Evolutionary conservation across 1,140 invertebrate species (phyloP), one percentile per base, ranked within the genome.

Genomic region (Nephotettix cincticeps): DNA sequence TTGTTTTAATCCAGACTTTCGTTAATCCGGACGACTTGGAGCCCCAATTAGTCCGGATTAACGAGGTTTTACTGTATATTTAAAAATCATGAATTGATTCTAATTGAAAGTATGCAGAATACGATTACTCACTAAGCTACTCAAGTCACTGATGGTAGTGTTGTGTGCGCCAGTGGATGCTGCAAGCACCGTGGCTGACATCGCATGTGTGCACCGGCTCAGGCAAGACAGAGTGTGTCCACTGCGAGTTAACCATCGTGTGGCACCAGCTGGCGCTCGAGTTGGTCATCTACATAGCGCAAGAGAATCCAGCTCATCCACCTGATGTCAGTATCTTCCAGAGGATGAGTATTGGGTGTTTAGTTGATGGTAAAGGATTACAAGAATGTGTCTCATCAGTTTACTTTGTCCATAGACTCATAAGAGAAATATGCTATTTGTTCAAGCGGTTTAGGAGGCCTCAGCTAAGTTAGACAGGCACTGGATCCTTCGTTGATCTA

Each of bases 231-330:
- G 93, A 96, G 77, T 99, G 97, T 80, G 86, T 89, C 28, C 94
- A 93, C 78, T 99, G 97, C 81, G 95, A 97, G 80, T 91, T 95
- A 47, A 90, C 90, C 56, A 91, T 96, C 9, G 91, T 97, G 78
- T 98, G 95, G 91, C 95, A 98, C 83, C 96, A 98, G 80, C 81
- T 97, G 14, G 90, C 92, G 43, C 86, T 93, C 28, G 87, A 93
- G 74, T 82, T 96, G 17, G 86, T 96, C 56, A 87, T 90, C 74
- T 92, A 93, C 75, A 87, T 95, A 79, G 91, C 89, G 51, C 92
- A 92, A 0, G 84, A 88, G 75, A 87, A 88, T 77, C 88, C 88
- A 0, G 88, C 88, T n/a, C 84, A 89, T 77, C 88, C 88, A 40
- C 90, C 90, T n/a, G 90, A 93, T 83, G 91, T 93, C 84, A 87